A percentile compares a stretch with the other conserved stretches of the same genome.
Conservation (phyloP, 2,113 vertebrate genomes). For the Irena cyanogastra region DNA sequence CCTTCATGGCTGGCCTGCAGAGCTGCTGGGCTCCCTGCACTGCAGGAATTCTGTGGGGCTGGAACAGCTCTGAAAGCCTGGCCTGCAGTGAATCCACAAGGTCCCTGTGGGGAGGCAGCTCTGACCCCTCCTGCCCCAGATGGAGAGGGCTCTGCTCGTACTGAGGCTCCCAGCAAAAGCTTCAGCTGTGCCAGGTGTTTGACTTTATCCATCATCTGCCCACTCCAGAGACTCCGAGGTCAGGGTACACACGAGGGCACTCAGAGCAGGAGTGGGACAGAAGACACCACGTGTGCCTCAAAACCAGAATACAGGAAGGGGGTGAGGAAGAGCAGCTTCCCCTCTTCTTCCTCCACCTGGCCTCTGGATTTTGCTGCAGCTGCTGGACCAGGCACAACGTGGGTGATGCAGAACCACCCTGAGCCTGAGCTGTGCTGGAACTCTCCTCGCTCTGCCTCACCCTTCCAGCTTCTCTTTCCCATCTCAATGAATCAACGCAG, state of each 20-base stretch:
- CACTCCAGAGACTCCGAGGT: not conserved
- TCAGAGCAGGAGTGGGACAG: not conserved
- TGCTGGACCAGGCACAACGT: not conserved
- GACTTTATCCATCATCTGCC: not conserved
- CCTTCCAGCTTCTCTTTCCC: not conserved
- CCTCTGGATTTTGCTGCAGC: not conserved
- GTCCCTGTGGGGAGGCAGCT: not conserved
- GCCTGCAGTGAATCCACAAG: fast-evolving
- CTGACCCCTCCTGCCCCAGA: not conserved
- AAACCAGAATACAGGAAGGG: not conserved
- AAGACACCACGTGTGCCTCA: not conserved
- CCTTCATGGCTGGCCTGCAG: not conserved
- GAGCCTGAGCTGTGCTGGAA: not conserved
- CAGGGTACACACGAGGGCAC: not conserved
- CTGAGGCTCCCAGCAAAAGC: not conserved
- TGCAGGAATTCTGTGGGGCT: not conserved
- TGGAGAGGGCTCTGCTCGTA: not conserved
- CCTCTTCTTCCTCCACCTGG: not conserved
- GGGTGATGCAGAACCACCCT: not conserved
- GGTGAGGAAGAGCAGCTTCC: not conserved
- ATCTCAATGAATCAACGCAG: not conserved
- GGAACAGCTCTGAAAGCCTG: not conserved
- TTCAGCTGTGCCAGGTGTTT: not conserved
- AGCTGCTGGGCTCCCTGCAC: not conserved
- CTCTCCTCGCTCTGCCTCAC: not conserved